These are phyloP conservation scores for Atethmia centrago DNA, from an alignment of 2,888 invertebrate species.

Conservation along the genomic window DNA sequence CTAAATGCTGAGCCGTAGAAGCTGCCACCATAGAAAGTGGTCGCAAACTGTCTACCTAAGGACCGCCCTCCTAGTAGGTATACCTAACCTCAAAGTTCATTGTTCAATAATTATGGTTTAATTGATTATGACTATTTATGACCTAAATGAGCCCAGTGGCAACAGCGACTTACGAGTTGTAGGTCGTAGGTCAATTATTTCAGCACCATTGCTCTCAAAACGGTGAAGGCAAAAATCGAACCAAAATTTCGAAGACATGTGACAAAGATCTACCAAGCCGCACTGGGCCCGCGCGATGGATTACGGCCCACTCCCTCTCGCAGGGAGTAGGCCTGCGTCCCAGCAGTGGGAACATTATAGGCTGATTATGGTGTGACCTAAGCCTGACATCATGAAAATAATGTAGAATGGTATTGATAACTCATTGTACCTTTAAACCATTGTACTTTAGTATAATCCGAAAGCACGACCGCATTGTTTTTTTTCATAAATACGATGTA, in stretches of 20 bases:
- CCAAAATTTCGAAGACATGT: too few relatives aligned
- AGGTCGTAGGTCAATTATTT: too few relatives aligned
- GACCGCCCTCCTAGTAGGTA: not conserved
- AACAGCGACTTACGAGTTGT: too few relatives aligned
- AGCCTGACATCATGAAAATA: not conserved
- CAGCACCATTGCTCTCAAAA: too few relatives aligned
- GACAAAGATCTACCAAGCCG: too few relatives aligned
- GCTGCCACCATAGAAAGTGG: not conserved
- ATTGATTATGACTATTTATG: not conserved
- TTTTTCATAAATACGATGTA: conserved; percentile 6
- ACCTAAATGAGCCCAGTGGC: too few relatives aligned
- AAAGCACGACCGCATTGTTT: conserved; percentile 1
- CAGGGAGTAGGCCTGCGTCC: too few relatives aligned
- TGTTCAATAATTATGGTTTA: not conserved
- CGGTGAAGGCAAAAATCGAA: too few relatives aligned
- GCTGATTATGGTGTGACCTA: not conserved
- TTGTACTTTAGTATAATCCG: conserved; percentile 10
- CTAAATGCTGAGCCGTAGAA: not conserved
- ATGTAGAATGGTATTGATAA: not conserved
- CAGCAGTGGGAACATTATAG: too few relatives aligned
- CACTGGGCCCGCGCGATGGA: too few relatives aligned
- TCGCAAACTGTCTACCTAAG: not conserved
- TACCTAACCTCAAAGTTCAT: too few relatives aligned
- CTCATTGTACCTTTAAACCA: conserved; percentile 5
- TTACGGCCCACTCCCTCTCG: too few relatives aligned